Base-by-base conservation (phyloP, 2,888 invertebrate genomes). In the Trissolcus brochymenae region DNA sequence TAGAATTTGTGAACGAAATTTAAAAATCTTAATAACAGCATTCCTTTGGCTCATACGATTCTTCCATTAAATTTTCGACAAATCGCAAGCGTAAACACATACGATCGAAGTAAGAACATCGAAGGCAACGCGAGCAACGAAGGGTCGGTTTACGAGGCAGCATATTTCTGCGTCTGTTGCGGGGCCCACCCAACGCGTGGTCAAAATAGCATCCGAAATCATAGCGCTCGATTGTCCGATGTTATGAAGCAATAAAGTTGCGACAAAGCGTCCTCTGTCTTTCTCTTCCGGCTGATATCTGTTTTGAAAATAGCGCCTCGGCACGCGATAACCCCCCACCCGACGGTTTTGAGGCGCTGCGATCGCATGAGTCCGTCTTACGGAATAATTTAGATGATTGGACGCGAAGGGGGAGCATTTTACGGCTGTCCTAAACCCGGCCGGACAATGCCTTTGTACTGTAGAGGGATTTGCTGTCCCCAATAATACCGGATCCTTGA, bases 121-220 rank as follows among this genome's bases (percentile, higher is more conserved):
- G 55, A 71, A 74, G 71, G 78, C 79, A 79, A 79, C 73, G 64
- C 74, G 59, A 65, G 79, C 78, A 82, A 77, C 81, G 83, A 82
- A 83, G 85, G 85, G 83, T 82, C 82, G 79, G 77, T 87, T 88
- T 88, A 88, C 87, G 88, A 88, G 86, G 83, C 85, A 86, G 85
- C 87, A 88, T 88, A 88, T 88, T 88, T 88, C 87, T 87, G 87
- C 84, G 87, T 84, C 86, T 82, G 86, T 85, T 84, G 81, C 51
- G 75, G 53, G 64, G 86, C 80, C 87, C 86, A 88, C 88, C 88
- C 88, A 88, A 79, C 78, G 83, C 79, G 85, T 78, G 79, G 87
- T 87, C 86, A 87, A 88, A 87, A 88, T 88, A 88, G 86, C 87
- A 87, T 84, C 83, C 84, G 86, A 87, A 88, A 88, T 88, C 87